Base-by-base conservation (phyloP, 1,140 invertebrate species). In the Drosophila seguyi region DNA sequence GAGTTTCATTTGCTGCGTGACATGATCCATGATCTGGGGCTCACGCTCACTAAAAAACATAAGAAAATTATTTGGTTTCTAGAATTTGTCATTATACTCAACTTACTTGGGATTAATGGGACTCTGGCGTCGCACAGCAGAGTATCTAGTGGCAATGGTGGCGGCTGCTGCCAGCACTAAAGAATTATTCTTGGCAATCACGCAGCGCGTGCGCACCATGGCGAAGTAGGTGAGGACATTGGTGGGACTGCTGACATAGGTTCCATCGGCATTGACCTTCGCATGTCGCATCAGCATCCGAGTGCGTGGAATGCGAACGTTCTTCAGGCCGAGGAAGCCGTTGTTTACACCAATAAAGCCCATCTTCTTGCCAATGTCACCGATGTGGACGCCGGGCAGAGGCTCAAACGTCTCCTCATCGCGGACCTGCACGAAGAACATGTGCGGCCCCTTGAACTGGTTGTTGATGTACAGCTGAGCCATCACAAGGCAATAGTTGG, bases 211-310 rank as follows among this genome's bases (percentile, higher is more conserved):
- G 92, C 98, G 97, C 90, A 99, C 96, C 98, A 99, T 99, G 1
- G 97, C 97, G 11, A 97, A 97, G 93, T 99, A 99, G 0, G 97
- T 96, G 0, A 99, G 93, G 91, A 98, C 98, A 53, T 96, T 95
- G 82, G 95, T 96, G 1, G 95, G 94, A 1, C 97, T 95, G 91
- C 96, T 96, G 0, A 98, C 94, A 92, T 98, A 99, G 16, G 96
- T 97, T n/a, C 98, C 98, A 94, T 99, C 97, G 94, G 94, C 93
- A 14, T 95, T 92, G 79, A 97, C 97, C 94, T 98, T 94, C 20
- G 96, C 95, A 93, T 98, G 97, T 93, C 97, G 97, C 98, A 99
- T 99, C 1, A 99, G 87, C 97, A 99, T 98, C 69, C 98, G 94
- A 18, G 95, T 95, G 55, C 97, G 93, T 0, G 98, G 98, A 93